Evolutionary conservation across 2,113 vertebrate species (phyloP).

Genomic region (Ramphastos sulfuratus): DNA sequence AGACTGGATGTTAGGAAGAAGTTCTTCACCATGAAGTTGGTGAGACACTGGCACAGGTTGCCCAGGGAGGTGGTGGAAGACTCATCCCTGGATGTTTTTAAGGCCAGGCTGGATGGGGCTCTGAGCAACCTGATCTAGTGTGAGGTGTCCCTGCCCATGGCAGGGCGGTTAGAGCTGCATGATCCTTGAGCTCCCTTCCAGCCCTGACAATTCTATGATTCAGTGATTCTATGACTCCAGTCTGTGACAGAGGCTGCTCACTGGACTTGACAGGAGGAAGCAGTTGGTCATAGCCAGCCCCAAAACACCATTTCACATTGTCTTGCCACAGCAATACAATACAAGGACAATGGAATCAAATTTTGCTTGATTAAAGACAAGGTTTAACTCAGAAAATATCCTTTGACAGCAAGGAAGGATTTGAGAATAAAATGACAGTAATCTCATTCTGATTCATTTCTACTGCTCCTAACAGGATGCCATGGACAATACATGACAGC

Average conservation of each 20-base stretch:
- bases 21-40: too few species aligned
- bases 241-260: not conserved
- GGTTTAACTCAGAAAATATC: constrained; percentile 14
- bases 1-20: too few species aligned
- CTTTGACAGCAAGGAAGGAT: constrained; percentile 16
- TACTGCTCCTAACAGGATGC: not conserved
- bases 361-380: constrained; percentile 27
- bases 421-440: constrained; percentile 17
- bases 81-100: too few species aligned
- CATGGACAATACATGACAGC: not conserved
- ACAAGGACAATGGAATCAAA: not conserved
- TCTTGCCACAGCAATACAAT: not conserved
- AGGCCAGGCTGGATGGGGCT: too few species aligned
- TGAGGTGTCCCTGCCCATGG: too few species aligned
- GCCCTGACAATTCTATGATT: too few species aligned
- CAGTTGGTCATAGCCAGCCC: not conserved
- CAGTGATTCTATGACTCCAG: too few species aligned
- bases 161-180: too few species aligned
- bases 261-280: not conserved
- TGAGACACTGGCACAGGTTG: too few species aligned
- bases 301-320: not conserved
- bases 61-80: too few species aligned
- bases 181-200: too few species aligned
- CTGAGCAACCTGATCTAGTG: too few species aligned
- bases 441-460: not conserved